Evolutionary conservation across 2,113 vertebrate species (phyloP), one percentile per base, ranked within the genome.

Genomic region (Onychostoma macrolepis): DNA sequence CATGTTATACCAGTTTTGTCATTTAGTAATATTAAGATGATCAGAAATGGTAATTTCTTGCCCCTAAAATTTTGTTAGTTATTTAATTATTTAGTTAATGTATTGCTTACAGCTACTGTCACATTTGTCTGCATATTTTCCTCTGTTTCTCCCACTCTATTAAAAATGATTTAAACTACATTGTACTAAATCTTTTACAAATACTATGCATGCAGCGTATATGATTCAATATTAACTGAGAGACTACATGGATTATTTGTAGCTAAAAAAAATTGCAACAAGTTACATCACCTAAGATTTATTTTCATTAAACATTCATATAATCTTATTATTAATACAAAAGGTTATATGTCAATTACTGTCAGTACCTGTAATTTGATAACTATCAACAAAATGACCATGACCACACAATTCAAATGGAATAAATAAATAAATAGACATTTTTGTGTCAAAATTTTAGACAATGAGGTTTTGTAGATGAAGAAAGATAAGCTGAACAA

Each of bases 391-490:
- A 30, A 69, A 28, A 21, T 83, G 17, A 65, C 43, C 1, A 83
- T 33, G 38, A 48, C 26, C 26, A 1, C 38, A 43, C 26, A 21
- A 69, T 67, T n/a, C 4, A 65, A 78, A 77, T 9, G 26, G 28
- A 28, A 63, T 38, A 38, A 17, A 36, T 33, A 50, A 50, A 50
- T 12, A 85, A 69, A 21, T 56, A 2, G 33, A 26, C 61, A 28
- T 43, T 28, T 81, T 65, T 43, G 9, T 8, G 38, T 33, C 30
- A 26, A 90, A 90, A 94, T 93, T 91, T 93, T 92, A 94, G 93
- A 92, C 92, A 94, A 93, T 94, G 92, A 93, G 91, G 89, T 91
- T 93, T 91, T 93, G 92, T 94, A 94, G 94, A 94, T 94, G 93
- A 93, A 80, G 76, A 69, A 93, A 93, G 93, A 95, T 95, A 93